A percentile compares a stretch with the other conserved stretches of the same genome.
These are phyloP conservation scores for Chelidonichthys spinosus DNA, from an alignment of 2,797 vertebrate species.

Conservation along the genomic window DNA sequence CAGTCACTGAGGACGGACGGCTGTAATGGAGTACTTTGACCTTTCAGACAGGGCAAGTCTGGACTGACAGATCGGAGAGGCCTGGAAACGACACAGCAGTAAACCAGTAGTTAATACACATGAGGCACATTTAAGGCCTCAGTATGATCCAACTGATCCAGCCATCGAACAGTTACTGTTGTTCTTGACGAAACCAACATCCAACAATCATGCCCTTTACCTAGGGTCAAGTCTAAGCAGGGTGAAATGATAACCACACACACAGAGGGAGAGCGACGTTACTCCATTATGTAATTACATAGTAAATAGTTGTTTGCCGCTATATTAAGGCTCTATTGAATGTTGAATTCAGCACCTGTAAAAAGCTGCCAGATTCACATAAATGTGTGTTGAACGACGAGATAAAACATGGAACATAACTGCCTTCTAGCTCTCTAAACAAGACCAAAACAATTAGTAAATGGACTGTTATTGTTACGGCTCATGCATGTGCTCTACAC, in stretches of 20 bases:
- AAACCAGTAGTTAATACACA: not conserved
- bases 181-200: not conserved
- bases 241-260: too few species aligned
- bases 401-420: not conserved
- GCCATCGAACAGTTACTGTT: not conserved
- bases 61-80: conserved; percentile 25
- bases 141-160: not conserved
- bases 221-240: too few species aligned
- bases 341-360: too few species aligned
- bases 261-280: too few species aligned
- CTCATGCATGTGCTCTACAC: not conserved
- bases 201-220: not conserved
- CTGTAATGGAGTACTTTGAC: conserved; percentile 49
- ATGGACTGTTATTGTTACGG: not conserved
- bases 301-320: too few species aligned
- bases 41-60: conserved; percentile 38
- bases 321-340: too few species aligned
- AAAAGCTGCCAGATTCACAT: not conserved
- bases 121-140: not conserved
- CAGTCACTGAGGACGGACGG: conserved; percentile 52
- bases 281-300: too few species aligned
- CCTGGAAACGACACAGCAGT: conserved; percentile 6
- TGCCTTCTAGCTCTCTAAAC: not conserved
- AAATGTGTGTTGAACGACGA: not conserved
- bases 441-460: not conserved